Evolutionary conservation across 2,113 vertebrate genomes (phyloP).

Genomic region (Oenanthe oenanthe): DNA sequence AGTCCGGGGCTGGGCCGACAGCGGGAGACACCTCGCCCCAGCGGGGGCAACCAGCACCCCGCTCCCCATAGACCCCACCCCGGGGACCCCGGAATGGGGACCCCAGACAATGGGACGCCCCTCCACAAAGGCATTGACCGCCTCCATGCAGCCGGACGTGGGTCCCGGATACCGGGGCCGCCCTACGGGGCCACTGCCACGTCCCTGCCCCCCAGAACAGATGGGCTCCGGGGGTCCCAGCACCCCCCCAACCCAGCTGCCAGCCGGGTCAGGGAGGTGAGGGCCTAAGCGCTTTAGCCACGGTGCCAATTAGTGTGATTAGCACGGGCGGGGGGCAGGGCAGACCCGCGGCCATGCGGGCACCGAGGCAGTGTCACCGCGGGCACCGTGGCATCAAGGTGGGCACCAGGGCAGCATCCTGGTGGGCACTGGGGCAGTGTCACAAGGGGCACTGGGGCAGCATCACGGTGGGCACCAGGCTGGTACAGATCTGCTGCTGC

Average conservation of each 20-base stretch:
- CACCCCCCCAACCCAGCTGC: constrained; percentile 43
- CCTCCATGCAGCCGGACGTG: fast-evolving
- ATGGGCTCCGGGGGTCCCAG: constrained; percentile 40
- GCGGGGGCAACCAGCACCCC: neutral
- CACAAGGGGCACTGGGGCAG: neutral
- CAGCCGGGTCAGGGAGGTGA: constrained; percentile 44
- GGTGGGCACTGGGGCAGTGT: neutral
- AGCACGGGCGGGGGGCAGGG: constrained; percentile 2
- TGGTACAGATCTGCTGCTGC: neutral
- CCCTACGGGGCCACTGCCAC: fast-evolving
- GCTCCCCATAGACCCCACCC: neutral
- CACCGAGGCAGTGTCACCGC: neutral
- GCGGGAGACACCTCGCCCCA: neutral
- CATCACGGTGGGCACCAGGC: neutral
- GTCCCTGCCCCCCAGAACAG: constrained; percentile 44
- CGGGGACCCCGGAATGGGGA: fast-evolving
- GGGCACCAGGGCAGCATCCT: neutral
- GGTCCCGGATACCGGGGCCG: fast-evolving
- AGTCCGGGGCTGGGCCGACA: constrained; percentile 30
- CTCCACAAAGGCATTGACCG: fast-evolving
- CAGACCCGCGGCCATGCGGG: neutral
- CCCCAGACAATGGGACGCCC: neutral
- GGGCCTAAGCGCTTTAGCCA: constrained; percentile 64
- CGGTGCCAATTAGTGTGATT: constrained; percentile 62
- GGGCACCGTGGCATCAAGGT: neutral